Base-by-base conservation (phyloP, 2,888 invertebrate genomes). In the Meandrusa payeni region DNA sequence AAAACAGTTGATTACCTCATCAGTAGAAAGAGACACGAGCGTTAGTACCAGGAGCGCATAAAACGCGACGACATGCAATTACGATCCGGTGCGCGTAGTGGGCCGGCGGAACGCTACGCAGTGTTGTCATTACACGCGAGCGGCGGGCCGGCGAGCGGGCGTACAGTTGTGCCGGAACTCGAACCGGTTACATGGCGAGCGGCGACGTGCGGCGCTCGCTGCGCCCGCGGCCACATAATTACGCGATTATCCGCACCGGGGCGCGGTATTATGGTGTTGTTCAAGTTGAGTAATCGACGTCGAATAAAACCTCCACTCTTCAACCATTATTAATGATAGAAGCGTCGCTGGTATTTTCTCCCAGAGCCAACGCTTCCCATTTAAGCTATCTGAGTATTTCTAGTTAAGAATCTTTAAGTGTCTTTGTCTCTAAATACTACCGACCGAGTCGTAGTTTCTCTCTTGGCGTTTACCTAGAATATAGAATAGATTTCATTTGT, bases 11-110 rank as follows among this genome's bases (percentile, higher is more conserved):
- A n/a, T n/a, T n/a, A n/a, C n/a, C n/a, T n/a, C n/a, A n/a, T n/a
- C n/a, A 36, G 34, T 49, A 23, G 34, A 36, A 36, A 38, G 41
- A 34, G 38, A 20, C 31, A 31, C 23, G 38, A 36, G 17, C 33
- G 15, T 15, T 20, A 6, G 15, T 41, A 41, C 41, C 22, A 41
- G 41, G 41, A 22, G 20, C 10, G 15, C 34, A 41, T 41, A 28
- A 29, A 22, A 15, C 22, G 19, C 20, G n/a, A 4, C 7, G n/a
- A 9, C 4, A 9, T 15, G 6, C 6, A 17, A 24, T 17, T 9
- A 26, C 24, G 6, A 22, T 13, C 2, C 9, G 1, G 15, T 9
- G 9, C 13, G 19, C 10, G 17, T 27, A 10, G n/a, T 20, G 5
- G 4, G 12, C 10, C 6, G 15, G 11, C 2, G 1, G 5, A 11